A percentile compares a stretch with the other conserved stretches of the same genome.
Evolutionary conservation across 2,888 invertebrate species (phyloP).

Genomic region (Amblyteles armatorius): DNA sequence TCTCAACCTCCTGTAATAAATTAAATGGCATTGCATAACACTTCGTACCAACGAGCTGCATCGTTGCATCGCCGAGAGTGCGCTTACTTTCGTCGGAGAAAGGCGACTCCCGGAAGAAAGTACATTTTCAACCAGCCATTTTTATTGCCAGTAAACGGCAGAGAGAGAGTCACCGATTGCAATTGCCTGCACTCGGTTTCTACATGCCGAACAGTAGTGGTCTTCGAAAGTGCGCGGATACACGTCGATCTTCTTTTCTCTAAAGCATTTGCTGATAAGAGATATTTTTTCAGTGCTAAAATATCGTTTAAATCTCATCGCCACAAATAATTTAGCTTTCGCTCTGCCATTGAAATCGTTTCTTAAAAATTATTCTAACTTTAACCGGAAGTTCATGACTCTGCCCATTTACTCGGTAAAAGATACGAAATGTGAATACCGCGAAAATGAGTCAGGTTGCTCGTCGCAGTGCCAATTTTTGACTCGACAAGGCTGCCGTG

Average conservation of each 20-base stretch:
- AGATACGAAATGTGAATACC: too few relatives aligned
- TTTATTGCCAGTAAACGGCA: constrained; percentile 11
- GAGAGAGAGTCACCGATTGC: constrained; percentile 39
- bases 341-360: too few relatives aligned
- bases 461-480: background rate
- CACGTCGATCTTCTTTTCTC: constrained; percentile 12
- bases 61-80: background rate
- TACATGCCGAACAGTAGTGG: constrained; percentile 4
- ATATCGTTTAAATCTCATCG: background rate
- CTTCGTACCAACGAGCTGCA: background rate
- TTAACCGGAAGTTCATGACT: too few relatives aligned
- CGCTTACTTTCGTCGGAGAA: constrained; percentile 56
- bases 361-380: too few relatives aligned
- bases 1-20: background rate
- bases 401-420: too few relatives aligned
- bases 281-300: background rate
- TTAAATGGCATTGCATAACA: background rate
- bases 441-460: background rate
- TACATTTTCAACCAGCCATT: constrained; percentile 11
- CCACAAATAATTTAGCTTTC: too few relatives aligned
- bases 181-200: background rate
- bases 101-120: constrained; percentile 55
- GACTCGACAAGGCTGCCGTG: background rate
- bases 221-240: constrained; percentile 1
- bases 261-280: constrained; percentile 9